These are phyloP conservation scores for Passer domesticus DNA, from an alignment of 2,113 vertebrate species.

Conservation along the genomic window DNA sequence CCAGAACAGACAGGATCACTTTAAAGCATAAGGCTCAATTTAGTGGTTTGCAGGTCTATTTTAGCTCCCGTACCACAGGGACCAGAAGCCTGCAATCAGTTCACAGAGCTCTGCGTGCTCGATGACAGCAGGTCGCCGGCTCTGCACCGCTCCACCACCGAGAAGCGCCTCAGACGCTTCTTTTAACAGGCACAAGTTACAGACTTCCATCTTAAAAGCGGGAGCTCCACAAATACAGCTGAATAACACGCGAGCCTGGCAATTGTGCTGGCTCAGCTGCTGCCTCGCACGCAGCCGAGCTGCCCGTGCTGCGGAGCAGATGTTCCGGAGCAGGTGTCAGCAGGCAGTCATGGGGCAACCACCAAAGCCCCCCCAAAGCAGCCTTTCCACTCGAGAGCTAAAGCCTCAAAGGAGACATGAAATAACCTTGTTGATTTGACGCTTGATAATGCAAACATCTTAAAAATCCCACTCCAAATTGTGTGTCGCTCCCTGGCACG, in stretches of 20 bases:
- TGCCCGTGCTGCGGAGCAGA: not conserved
- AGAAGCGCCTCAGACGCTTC: not conserved
- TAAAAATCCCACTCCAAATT: not conserved
- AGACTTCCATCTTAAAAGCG: not conserved
- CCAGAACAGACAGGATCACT: not conserved
- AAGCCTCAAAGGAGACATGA: not conserved
- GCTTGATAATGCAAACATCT: not conserved
- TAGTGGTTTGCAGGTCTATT: not conserved
- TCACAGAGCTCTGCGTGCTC: not conserved
- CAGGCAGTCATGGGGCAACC: not conserved
- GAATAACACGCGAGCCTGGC: not conserved
- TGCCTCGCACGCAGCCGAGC: not conserved
- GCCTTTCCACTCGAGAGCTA: not conserved
- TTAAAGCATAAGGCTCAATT: not conserved
- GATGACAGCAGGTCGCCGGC: rapidly evolving
- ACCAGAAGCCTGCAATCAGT: not conserved
- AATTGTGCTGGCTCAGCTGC: conserved; percentile 17
- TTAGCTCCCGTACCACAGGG: not conserved
- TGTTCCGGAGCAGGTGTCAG: not conserved
- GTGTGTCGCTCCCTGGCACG: not conserved
- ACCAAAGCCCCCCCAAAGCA: not conserved
- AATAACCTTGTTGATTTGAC: not conserved
- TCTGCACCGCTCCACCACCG: not conserved
- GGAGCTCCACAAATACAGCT: not conserved
- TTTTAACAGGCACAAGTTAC: not conserved